A percentile compares a stretch with the other conserved stretches of the same genome.
Conservation (phyloP, 1,140 invertebrate genomes). For the Drosophila tsacasi region DNA sequence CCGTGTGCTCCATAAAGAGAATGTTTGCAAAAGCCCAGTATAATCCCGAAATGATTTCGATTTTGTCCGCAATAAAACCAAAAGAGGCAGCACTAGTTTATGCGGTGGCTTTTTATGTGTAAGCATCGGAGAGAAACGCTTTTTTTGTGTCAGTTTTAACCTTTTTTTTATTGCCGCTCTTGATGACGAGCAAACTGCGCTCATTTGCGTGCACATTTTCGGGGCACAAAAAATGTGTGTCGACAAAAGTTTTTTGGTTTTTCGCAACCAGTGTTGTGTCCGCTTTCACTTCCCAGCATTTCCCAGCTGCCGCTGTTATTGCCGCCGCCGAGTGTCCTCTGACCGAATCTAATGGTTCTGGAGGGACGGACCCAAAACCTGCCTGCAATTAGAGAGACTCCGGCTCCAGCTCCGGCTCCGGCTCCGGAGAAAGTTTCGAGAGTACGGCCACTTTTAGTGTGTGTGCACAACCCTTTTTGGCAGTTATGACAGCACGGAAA, state of each 20-base stretch:
- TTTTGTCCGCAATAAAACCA: slow-evolving; percentile 2
- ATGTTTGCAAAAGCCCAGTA: background rate
- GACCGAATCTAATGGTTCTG: slow-evolving; percentile 42
- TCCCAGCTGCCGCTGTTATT: slow-evolving; percentile 27
- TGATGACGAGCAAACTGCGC: slow-evolving; percentile 72
- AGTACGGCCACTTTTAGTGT: background rate
- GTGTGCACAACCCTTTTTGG: slow-evolving; percentile 45
- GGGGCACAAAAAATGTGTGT: slow-evolving; percentile 74
- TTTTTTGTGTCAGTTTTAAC: background rate
- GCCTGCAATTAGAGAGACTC: slow-evolving; percentile 52
- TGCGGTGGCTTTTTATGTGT: slow-evolving; percentile 18
- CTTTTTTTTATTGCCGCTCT: slow-evolving; percentile 38
- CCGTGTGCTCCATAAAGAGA: background rate
- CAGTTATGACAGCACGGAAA: slow-evolving; percentile 50
- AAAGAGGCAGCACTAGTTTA: slow-evolving; percentile 7
- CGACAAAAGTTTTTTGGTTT: slow-evolving; percentile 62
- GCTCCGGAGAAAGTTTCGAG: slow-evolving; percentile 15
- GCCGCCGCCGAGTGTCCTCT: slow-evolving; percentile 7
- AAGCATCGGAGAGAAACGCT: background rate
- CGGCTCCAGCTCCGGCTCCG: background rate
- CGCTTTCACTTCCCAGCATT: slow-evolving; percentile 17
- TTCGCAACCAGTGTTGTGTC: slow-evolving; percentile 29
- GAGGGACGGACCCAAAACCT: slow-evolving; percentile 33
- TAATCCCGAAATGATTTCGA: slow-evolving; percentile 10
- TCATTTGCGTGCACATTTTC: slow-evolving; percentile 70